These are phyloP conservation scores for Drosophila orosa DNA, from an alignment of 1,140 invertebrate species.

Conservation along the genomic window DNA sequence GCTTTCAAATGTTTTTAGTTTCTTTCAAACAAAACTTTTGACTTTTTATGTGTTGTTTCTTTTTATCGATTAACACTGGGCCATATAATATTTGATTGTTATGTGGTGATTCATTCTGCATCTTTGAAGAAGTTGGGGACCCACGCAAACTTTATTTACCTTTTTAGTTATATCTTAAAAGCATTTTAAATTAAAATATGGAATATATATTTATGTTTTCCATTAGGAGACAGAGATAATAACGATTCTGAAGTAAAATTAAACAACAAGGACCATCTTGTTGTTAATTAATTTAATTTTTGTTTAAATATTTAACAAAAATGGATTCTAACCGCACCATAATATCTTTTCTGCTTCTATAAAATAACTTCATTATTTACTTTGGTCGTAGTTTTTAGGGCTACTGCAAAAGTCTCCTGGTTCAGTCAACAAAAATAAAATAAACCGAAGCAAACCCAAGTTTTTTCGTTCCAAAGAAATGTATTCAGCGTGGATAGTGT, in stretches of 20 bases:
- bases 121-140: neutral
- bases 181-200: neutral
- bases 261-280: too few species aligned
- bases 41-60: slow-evolving; percentile 7
- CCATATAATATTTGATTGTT: neutral
- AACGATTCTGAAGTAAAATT: neutral
- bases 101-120: neutral
- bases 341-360: too few species aligned
- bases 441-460: neutral
- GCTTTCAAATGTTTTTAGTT: slow-evolving; percentile 21
- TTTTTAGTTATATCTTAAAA: neutral
- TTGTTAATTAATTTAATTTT: too few species aligned
- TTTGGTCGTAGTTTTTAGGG: neutral
- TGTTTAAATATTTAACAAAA: too few species aligned
- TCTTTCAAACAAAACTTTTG: slow-evolving; percentile 32
- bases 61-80: slow-evolving; percentile 23
- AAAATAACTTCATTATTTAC: neutral
- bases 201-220: neutral
- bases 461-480: neutral
- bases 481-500: neutral
- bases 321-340: too few species aligned
- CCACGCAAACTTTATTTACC: neutral
- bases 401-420: neutral
- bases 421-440: neutral
- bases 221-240: neutral